Base-by-base conservation (phyloP, 1,140 invertebrate species). In the Dufourea novaeangliae region DNA sequence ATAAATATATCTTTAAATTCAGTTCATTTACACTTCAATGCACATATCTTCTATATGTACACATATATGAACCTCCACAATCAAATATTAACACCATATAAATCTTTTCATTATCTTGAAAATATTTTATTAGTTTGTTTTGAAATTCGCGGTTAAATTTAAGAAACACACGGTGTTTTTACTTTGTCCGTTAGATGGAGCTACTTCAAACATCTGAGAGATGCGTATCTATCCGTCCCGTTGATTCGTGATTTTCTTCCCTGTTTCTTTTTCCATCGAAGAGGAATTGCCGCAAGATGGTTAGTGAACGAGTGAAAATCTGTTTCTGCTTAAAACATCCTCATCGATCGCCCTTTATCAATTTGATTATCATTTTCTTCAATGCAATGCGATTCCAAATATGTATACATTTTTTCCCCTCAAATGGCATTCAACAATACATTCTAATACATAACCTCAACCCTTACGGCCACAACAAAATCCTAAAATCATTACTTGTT, bases 261-360 rank as follows among this genome's bases (percentile, higher is more conserved):
- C 37, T 59, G 25, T 69, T 67, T 68, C 62, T 66, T 69, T 69
- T 69, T 34, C n/a, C 29, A 12, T 69, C 12, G 54, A 61, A 76
- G 66, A 39, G 2, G 52, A 61, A 27, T 20, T 29, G 0, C 5
- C 7, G 7, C 57, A 84, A 81, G 22, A 85, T 85, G 83, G 83
- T 85, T 70, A 78, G 83, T 84, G 29, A 37, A 44, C 2, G 0
- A 14, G 2, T 62, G n/a, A 22, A 68, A 84, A 84, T 84, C 83
- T 39, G 1, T 66, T 75, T 81, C 39, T 74, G 37, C 54, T 63
- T 68, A 27, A 22, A 62, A 25, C 78, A 85, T 85, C 82, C 8
- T 41, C 2, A 11, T 5, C 1, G 56, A 54, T 68, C 12, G 2
- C 64, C 39, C 0, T 61, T 22, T 17, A 11, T 10, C 50, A 59